Conservation (phyloP, 2,113 vertebrate species). For the Hippoglossus stenolepis region DNA sequence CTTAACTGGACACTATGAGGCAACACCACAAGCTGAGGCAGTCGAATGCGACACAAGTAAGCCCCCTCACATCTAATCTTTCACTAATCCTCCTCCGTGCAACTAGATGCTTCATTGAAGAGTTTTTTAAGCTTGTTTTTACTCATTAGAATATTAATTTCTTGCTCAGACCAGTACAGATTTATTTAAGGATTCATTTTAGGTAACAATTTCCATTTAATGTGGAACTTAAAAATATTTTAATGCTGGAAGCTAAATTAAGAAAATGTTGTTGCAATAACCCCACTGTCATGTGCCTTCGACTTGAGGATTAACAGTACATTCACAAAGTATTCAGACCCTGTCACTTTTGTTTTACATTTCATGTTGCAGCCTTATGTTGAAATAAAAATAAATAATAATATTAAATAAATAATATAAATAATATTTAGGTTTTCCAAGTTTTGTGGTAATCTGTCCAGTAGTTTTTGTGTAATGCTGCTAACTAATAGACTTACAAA, state of each 20-base stretch:
- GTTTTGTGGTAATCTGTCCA: too few relatives aligned
- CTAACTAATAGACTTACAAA: too few relatives aligned
- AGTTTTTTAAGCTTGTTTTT: background rate
- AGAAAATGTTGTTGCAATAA: too few relatives aligned
- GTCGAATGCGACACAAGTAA: conserved; percentile 30
- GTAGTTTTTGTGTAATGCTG: too few relatives aligned
- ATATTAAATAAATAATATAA: too few relatives aligned
- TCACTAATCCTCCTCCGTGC: conserved; percentile 16
- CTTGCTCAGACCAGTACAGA: background rate
- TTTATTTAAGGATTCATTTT: background rate
- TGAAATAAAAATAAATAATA: too few relatives aligned
- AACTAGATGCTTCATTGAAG: background rate
- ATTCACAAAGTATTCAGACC: too few relatives aligned
- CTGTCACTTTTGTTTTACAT: too few relatives aligned
- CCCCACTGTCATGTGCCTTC: too few relatives aligned
- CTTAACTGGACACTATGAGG: conserved; percentile 33
- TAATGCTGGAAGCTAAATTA: background rate
- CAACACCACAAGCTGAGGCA: conserved; percentile 7
- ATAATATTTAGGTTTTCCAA: too few relatives aligned
- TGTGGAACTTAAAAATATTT: background rate
- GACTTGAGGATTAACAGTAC: too few relatives aligned
- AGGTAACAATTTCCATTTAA: background rate
- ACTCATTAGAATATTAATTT: background rate
- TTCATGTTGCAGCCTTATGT: too few relatives aligned
- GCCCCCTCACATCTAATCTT: conserved; percentile 9